These are phyloP conservation scores for Argynnis bischoffii DNA, from an alignment of 2,888 invertebrate species.

Conservation along the genomic window DNA sequence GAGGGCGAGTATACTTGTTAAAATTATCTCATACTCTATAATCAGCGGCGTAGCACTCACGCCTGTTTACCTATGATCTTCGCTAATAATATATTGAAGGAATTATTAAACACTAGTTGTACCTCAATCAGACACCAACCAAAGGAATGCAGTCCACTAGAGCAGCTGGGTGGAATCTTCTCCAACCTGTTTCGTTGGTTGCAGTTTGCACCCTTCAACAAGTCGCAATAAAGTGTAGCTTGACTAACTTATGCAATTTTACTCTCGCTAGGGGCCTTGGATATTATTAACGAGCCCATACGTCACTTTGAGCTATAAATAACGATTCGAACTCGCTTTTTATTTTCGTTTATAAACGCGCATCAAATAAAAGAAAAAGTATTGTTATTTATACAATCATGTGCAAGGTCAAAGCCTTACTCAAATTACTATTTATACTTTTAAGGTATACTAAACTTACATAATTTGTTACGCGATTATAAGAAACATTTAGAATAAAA, in stretches of 20 bases:
- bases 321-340: constrained; percentile 28
- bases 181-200: constrained; percentile 60
- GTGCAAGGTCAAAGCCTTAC: constrained; percentile 3
- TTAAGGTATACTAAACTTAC: no score
- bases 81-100: constrained; percentile 20
- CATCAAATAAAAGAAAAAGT: constrained; percentile 20
- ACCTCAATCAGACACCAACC: constrained; percentile 54
- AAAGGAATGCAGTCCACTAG: constrained; percentile 61
- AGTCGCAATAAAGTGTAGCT: constrained; percentile 45
- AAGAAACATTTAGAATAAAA: no score
- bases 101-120: constrained; percentile 18
- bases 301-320: constrained; percentile 36
- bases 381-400: constrained; percentile 18
- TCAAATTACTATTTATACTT: constrained; percentile 6
- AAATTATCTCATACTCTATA: constrained; percentile 7
- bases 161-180: constrained; percentile 67
- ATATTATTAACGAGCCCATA: constrained; percentile 40
- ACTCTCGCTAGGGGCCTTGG: constrained; percentile 49
- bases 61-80: constrained; percentile 20
- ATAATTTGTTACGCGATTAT: no score
- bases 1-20: neutral
- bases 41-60: neutral
- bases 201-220: constrained; percentile 49
- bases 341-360: constrained; percentile 33
- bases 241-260: constrained; percentile 48